Conservation (phyloP, 2,113 vertebrate genomes). For the Delphinapterus leucas region DNA sequence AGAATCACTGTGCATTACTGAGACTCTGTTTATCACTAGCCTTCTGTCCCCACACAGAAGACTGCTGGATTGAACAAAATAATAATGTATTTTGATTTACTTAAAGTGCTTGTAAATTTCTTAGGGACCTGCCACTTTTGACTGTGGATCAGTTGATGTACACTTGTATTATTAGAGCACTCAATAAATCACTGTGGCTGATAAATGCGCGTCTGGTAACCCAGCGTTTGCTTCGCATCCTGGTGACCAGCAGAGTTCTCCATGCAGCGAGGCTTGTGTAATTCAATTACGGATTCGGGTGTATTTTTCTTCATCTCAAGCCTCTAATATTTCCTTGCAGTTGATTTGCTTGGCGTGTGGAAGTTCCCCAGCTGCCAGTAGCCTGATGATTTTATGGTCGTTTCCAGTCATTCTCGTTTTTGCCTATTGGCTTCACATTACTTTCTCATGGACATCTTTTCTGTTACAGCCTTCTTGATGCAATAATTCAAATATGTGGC, state of each 20-base stretch:
- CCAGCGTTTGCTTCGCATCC: conserved; percentile 41
- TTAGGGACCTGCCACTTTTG: conserved; percentile 95
- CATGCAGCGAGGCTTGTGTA: background rate
- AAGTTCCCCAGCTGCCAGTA: background rate
- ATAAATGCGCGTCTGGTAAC: conserved; percentile 78
- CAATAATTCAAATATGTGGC: conserved; percentile 45
- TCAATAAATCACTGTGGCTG: conserved; percentile 99
- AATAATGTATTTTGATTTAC: conserved; percentile 94
- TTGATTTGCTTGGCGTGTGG: conserved; percentile 49
- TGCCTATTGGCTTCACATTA: background rate
- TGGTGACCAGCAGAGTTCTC: background rate
- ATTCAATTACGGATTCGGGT: conserved; percentile 29
- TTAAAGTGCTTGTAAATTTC: conserved; percentile 98
- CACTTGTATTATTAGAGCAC: conserved; percentile 99
- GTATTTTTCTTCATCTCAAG: conserved; percentile 58
- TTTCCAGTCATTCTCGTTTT: background rate
- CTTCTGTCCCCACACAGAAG: conserved; percentile 89
- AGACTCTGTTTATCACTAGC: conserved; percentile 88
- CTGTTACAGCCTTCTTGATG: conserved; percentile 5
- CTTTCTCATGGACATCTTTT: conserved; percentile 12
- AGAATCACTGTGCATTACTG: conserved; percentile 90
- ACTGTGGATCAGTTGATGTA: conserved; percentile 97
- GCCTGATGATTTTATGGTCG: background rate
- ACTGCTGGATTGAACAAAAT: conserved; percentile 91
- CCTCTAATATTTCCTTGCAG: conserved; percentile 44